phyloP scores from a whole-genome alignment of 2,888 invertebrate species.

The Poecilus cupreus region DNA sequence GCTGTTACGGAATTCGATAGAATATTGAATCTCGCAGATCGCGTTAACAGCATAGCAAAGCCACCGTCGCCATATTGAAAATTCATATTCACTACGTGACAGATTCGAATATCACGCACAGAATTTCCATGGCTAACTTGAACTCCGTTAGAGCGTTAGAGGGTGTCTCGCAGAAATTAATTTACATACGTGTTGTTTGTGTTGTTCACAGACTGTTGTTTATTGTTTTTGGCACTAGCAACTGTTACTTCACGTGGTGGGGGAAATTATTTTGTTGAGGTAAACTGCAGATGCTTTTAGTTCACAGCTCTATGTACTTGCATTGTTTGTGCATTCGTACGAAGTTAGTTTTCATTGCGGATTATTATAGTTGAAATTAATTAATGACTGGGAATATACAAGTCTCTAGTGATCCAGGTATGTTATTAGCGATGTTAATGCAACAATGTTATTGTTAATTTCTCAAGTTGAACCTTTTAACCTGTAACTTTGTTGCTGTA shows the following conservation, averaged over 20 bases:
- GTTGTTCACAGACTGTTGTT: conserved; percentile 25
- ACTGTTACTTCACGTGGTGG: not conserved
- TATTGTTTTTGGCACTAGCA: conserved; percentile 31
- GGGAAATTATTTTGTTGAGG: conserved; percentile 2
- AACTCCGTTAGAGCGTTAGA: not conserved
- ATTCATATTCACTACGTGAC: conserved; percentile 33
- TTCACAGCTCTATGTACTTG: not conserved
- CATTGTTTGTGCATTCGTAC: not conserved
- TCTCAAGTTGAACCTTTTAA: not conserved
- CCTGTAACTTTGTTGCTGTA: no score
- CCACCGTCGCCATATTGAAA: conserved; percentile 17
- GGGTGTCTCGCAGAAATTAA: not conserved
- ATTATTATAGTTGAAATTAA: conserved; percentile 21
- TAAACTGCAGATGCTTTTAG: conserved; percentile 31
- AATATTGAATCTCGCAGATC: conserved; percentile 5
- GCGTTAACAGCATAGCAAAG: conserved; percentile 6
- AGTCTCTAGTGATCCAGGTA: not conserved
- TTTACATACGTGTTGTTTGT: conserved; percentile 18
- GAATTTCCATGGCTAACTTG: conserved; percentile 17
- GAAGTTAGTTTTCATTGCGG: conserved; percentile 2
- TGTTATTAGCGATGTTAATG: not conserved
- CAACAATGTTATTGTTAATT: conserved; percentile 21
- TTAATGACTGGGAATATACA: conserved; percentile 6
- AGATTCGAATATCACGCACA: conserved; percentile 5
- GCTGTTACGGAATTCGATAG: not conserved